Base-by-base conservation (phyloP, 2,888 invertebrate genomes). In the Dichetophora obliterata region DNA sequence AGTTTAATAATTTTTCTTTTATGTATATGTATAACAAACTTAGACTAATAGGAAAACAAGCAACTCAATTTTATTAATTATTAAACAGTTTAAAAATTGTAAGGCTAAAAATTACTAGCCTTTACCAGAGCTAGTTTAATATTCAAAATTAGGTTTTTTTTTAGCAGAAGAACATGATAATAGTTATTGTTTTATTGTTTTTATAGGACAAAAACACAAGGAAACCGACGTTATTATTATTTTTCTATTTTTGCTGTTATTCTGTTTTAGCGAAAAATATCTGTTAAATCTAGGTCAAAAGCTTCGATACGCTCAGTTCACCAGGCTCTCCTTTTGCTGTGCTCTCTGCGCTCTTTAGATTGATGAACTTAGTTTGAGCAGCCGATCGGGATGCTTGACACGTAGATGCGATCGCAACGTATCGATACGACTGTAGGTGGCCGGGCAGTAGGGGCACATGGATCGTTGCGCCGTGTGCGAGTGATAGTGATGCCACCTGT, bases 401-500 rank as follows among this genome's bases (percentile, higher is more conserved):
- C 94, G 92, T 89, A 95, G 92, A 88, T 96, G 96, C 74, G 94
- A 93, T 87, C 95, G 93, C 87, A 96, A 91, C 71, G 96, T 95
- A 91, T 96, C 96, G 89, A 95, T 95, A 89, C 96, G 93, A 91
- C 95, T 95, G 91, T 96, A 96, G 79, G 95, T 94, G 85, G 95
- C 94, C 82, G 94, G 94, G 91, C 96, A 96, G 90, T 94, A 94
- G 80, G 95, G 95, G 90, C 96, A 96, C 86, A 92, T 92, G 83
- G 93, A 94, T 84, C 95, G 92, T 90, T 94, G 93, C 82, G 94
- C 92, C 79, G 94, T 94, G 90, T 95, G 95, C 84, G 94, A 94
- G 90, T 95, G 95, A 91, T 92, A 95, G 91, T 95, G 95, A 90
- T 95, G 95, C 95, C 95, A 95, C 90, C 95, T 92, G 91, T 95